Base-by-base conservation (phyloP, 1,140 invertebrate species). In the Atta colombica region DNA sequence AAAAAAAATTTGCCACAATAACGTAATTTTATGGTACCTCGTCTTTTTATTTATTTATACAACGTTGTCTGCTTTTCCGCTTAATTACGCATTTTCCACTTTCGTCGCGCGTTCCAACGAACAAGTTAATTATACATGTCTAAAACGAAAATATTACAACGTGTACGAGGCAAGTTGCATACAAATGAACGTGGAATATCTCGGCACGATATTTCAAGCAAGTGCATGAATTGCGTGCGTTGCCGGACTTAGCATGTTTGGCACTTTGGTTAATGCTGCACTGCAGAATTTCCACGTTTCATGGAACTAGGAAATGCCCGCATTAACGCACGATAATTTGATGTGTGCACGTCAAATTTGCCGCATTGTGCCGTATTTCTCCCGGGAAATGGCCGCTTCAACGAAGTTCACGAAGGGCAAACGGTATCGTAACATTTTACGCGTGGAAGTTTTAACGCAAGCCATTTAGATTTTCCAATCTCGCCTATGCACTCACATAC, bases 391-490 rank as follows among this genome's bases (percentile, higher is more conserved):
- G 6, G 14, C 14, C 49, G 61, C 7, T 16, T 25, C 25, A 68
- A 58, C 2, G 51, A 78, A 85, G 68, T 60, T 86, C 75, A 31
- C 39, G 53, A 75, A 72, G 85, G 74, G 25, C 53, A 58, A 28
- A n/a, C 53, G 60, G 53, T 31, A 88, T 53, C 87, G 63, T 31
- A 31, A 72, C 28, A 14, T 71, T 71, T 58, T 63, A 12, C 85
- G 82, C 74, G 71, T 58, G 75, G 61, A 71, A 89, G 69, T 89
- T 89, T 63, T 21, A 69, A 81, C 75, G 55, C 72, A 58, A 61
- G 49, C 84, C 88, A 77, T 72, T 86, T 72, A 75, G 82, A 65
- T 72, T 89, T 89, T 69, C 45, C 87, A 89, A 89, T 86, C 85
- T 88, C 81, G 53, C 55, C 68, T 39, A 10, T 45, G 3, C 60